These are phyloP conservation scores for Keiferia lycopersicella DNA, from an alignment of 2,888 invertebrate species.

Conservation along the genomic window DNA sequence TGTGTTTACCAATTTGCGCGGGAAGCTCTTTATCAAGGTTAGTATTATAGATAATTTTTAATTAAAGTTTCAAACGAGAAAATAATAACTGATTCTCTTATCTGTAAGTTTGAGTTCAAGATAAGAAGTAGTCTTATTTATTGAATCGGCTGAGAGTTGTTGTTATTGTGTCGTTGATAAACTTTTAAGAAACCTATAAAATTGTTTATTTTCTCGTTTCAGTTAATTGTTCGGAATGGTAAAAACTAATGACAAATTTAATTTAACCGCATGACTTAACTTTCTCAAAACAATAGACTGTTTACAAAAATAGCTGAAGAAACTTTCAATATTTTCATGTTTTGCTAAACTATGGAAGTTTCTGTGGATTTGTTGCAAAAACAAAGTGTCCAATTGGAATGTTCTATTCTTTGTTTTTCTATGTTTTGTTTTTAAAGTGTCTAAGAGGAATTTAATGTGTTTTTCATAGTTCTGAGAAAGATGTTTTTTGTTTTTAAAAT, in stretches of 20 bases:
- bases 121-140: background rate
- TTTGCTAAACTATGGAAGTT: background rate
- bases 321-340: conserved; percentile 3
- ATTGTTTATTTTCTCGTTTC: background rate
- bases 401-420: no score
- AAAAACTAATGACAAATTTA: background rate
- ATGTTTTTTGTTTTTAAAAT: no score
- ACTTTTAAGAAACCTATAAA: background rate
- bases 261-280: conserved; percentile 2
- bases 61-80: conserved; percentile 8
- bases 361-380: background rate
- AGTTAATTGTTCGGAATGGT: background rate
- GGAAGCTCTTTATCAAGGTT: conserved; percentile 20
- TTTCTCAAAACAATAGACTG: background rate
- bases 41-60: conserved; percentile 10
- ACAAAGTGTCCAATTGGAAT: background rate
- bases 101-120: background rate
- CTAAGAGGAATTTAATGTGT: no score
- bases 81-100: conserved; percentile 5
- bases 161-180: background rate
- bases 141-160: background rate
- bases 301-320: background rate
- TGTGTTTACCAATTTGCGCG: conserved; percentile 15
- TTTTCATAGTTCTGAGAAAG: no score
- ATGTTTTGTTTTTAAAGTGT: background rate